Evolutionary conservation across 2,113 vertebrate species (phyloP), one percentile per base, ranked within the genome.

Genomic region (Alaudala cheleensis): DNA sequence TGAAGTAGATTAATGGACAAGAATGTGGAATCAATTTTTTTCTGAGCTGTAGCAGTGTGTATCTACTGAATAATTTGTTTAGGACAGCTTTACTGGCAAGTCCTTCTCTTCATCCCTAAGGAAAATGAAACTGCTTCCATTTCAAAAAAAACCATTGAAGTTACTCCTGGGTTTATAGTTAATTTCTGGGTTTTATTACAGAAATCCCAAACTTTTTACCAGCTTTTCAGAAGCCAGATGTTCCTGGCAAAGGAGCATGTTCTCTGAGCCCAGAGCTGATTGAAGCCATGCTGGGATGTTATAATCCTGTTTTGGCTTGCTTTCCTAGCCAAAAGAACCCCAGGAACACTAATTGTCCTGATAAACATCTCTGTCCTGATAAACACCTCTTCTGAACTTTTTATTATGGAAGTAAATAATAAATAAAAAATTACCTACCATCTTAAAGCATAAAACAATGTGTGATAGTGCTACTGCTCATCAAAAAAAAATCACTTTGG

Each of bases 171-270:
- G 71, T 74, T 93, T 88, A 14, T 40, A 77, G 88, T 60, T 84
- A 13, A 92, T 92, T 90, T 80, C 50, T 82, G 33, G 3, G 1
- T 71, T 94, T 91, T 86, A 45, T 81, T 84, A 72, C 44, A 93
- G 29, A 42, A 79, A 53, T 91, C 44, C 37, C 69, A 88, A 81
- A 94, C 53, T 92, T 96, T 88, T 91, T 76, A 92, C 45, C 57
- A 76, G 73, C 70, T 79, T 90, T 92, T 92, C 37, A 84, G 92
- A 96, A 93, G 61, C 88, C 93, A 96, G 95, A 74, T 93, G 88
- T 96, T 94, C 88, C 65, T 96, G 95, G 95, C 88, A 95, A 92
- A 82, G 65, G 33, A 61, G 14, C 0, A 1, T 26, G 47, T 81
- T 93, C 40, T 86, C 69, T 78, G 64, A 90, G 72, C 57, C 86